Evolutionary conservation across 2,888 invertebrate genomes (phyloP).

Genomic region (Tyria jacobaeae): DNA sequence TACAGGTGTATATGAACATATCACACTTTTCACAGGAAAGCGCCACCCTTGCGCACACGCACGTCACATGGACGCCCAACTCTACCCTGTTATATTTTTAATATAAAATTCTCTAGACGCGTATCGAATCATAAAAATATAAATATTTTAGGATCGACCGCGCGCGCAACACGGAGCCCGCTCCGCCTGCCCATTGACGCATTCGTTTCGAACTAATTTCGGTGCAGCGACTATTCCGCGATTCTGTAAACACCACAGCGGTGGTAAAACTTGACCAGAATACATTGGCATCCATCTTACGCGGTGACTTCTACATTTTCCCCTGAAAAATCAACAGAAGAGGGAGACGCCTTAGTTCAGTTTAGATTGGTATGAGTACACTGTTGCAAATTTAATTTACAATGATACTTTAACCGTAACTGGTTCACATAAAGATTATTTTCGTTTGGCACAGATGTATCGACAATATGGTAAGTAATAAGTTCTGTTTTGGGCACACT

Average conservation of each 20-base stretch:
- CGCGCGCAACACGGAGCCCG: conserved; percentile 68
- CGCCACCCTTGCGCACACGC: conserved; percentile 64
- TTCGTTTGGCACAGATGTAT: conserved; percentile 35
- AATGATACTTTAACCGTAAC: conserved; percentile 32
- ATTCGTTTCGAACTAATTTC: conserved; percentile 85
- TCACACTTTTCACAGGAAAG: conserved; percentile 42
- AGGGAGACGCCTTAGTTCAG: conserved; percentile 61
- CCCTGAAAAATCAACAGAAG: conserved; percentile 41
- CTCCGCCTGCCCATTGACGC: conserved; percentile 83
- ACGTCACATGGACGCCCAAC: conserved; percentile 67
- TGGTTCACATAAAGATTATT: conserved; percentile 41
- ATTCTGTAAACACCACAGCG: conserved; percentile 83
- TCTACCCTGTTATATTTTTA: conserved; percentile 75
- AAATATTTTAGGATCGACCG: conserved; percentile 75
- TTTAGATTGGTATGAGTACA: conserved; percentile 58
- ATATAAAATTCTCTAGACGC: conserved; percentile 75
- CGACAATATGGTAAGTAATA: conserved; percentile 71
- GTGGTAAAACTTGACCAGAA: conserved; percentile 68
- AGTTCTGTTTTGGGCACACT: conserved; percentile 83
- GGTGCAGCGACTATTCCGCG: conserved; percentile 85
- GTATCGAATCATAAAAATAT: conserved; percentile 83
- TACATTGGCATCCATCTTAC: conserved; percentile 59
- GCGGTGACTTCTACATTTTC: conserved; percentile 49
- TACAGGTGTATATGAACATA: conserved; percentile 45
- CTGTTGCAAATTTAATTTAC: conserved; percentile 56